A percentile compares a stretch with the other conserved stretches of the same genome.
Conservation (phyloP, 2,888 invertebrate species). For the Campopleginae sp. region DNA sequence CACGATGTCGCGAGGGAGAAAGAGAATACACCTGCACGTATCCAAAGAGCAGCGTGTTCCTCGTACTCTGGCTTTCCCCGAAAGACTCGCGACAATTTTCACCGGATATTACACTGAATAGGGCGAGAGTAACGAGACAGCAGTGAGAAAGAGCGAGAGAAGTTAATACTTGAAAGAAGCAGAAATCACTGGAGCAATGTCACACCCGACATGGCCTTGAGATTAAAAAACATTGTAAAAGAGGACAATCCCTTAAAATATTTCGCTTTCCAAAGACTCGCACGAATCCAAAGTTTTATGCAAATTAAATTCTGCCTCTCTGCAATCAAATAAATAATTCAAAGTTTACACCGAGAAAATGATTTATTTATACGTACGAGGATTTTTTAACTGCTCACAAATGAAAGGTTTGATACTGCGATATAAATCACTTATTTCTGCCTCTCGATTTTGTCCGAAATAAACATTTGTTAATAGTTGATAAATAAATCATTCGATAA, state of each 20-base stretch:
- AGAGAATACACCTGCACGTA: constrained; percentile 29
- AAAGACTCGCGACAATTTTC: constrained; percentile 58
- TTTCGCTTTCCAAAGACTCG: not conserved
- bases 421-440: no score
- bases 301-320: not conserved
- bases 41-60: constrained; percentile 5
- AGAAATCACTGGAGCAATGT: constrained; percentile 35
- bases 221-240: constrained; percentile 37
- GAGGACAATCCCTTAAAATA: not conserved
- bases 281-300: not conserved
- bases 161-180: constrained; percentile 43
- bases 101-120: constrained; percentile 49
- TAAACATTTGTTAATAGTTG: no score
- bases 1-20: constrained; percentile 9
- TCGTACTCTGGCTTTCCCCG: constrained; percentile 20
- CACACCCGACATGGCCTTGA: not conserved
- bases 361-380: no score
- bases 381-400: no score
- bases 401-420: no score
- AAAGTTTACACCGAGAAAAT: no score
- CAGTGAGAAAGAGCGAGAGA: constrained; percentile 12
- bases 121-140: constrained; percentile 45
- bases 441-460: no score
- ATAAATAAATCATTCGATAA: no score
- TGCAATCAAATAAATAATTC: not conserved